Evolutionary conservation across 2,797 vertebrate species (phyloP).

Genomic region (Coregonus sp.): DNA sequence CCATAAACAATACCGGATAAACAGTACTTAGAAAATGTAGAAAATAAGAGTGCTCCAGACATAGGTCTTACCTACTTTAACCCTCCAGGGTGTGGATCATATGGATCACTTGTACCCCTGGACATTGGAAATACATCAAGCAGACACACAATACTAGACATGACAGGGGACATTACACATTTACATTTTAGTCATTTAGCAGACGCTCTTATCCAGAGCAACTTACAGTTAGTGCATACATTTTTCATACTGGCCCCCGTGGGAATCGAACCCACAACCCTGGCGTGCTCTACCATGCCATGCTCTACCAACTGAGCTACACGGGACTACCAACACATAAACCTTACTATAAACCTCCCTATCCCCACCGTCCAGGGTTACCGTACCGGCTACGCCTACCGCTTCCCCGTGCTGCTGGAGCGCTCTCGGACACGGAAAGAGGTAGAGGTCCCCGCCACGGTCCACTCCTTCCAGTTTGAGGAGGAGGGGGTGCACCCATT

Average conservation of each 20-base stretch:
- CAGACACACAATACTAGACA: no score
- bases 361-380: slow-evolving; percentile 62
- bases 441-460: slow-evolving; percentile 91
- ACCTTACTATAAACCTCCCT: slow-evolving; percentile 52
- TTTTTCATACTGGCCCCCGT: no score
- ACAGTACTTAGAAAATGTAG: not conserved
- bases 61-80: not conserved
- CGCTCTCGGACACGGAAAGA: slow-evolving; percentile 88
- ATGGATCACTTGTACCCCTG: no score
- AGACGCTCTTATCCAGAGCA: no score
- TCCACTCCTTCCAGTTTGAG: slow-evolving; percentile 87
- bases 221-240: no score
- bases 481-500: slow-evolving; percentile 78
- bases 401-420: slow-evolving; percentile 91
- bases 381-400: slow-evolving; percentile 93
- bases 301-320: no score
- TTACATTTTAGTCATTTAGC: no score
- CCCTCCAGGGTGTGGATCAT: not conserved
- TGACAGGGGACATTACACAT: no score
- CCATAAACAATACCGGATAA: not conserved
- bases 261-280: no score
- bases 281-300: no score
- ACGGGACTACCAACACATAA: no score
- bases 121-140: not conserved
- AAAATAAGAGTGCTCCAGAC: not conserved